Evolutionary conservation across 2,113 vertebrate genomes (phyloP), one percentile per base, ranked within the genome.

Genomic region (Nibea albiflora): DNA sequence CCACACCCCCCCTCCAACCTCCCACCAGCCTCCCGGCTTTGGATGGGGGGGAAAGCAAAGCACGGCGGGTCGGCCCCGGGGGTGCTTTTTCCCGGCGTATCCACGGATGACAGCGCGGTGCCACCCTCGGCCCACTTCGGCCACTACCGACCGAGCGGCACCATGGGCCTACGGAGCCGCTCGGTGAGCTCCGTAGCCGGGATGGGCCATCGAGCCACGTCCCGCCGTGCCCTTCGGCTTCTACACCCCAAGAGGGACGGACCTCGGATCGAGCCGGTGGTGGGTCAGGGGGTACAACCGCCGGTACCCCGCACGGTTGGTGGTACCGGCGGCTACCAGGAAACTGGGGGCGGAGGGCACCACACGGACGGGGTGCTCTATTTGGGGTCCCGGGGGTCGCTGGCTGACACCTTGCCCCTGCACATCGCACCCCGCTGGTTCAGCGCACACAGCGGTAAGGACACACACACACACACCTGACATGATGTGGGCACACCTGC

Each of bases 371-470:
- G 97, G 91, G 96, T 98, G 95, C 96, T 99, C 77, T 99, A 98
- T 92, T 95, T 99, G 94, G 98, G 98, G 80, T 95, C 97, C 94
- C 95, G 97, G 93, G 97, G 96, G 95, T 98, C 97, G 92, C 96
- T 98, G 95, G 97, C 98, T 93, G 98, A 98, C 92, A 96, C 98
- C 89, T 93, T 99, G 93, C 97, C 98, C 94, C 96, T 99, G 76
- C 98, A 99, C 96, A 96, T 99, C 90, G 96, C 97, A 26, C 98
- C 98, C 86, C 95, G 98, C 91, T 98, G 98, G 98, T 98, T 99
- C 96, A 97, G 97, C 94, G 95, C 97, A 46, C 97, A 98, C 95
- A 97, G 97, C 89, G 98, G 98, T 99, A 94, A 98, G 97, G 95
- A 66, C 69, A 2, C 44, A 19, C 63, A 49, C 53, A 28, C 56